A percentile compares a stretch with the other conserved stretches of the same genome.
Evolutionary conservation across 2,113 vertebrate species (phyloP).

Genomic region (Donacobius atricapilla): DNA sequence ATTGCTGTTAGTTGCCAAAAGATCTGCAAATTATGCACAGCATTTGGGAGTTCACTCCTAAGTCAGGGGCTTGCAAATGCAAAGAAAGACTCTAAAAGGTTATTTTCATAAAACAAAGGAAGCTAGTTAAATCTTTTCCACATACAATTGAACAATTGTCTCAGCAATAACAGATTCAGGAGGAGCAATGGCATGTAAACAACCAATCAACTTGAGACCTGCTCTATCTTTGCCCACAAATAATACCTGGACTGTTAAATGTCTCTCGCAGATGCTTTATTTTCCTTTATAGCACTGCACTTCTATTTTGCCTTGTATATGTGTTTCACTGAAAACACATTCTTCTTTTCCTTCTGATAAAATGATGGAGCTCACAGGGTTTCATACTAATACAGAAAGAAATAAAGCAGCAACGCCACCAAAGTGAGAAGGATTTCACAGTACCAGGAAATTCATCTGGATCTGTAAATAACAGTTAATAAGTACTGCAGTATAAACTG

Average conservation of each 20-base stretch:
- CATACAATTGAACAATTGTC: neutral
- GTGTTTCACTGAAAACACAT: neutral
- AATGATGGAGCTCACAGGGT: neutral
- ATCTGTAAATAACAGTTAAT: slow-evolving; percentile 9
- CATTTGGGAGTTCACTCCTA: neutral
- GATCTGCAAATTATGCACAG: neutral
- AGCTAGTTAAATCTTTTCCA: neutral
- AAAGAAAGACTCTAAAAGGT: neutral
- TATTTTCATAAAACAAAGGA: slow-evolving; percentile 53
- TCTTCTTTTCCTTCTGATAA: neutral
- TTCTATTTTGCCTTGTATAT: neutral
- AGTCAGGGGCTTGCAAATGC: neutral
- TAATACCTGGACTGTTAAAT: neutral
- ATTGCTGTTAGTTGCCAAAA: neutral
- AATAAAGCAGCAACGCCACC: neutral
- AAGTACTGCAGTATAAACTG: neutral
- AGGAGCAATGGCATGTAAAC: neutral
- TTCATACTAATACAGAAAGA: neutral
- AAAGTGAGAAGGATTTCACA: neutral
- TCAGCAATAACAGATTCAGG: neutral
- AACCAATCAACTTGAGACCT: neutral
- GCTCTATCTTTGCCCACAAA: neutral
- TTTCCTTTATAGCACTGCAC: neutral
- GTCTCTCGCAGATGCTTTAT: neutral
- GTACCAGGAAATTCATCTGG: neutral